Evolutionary conservation across 2,797 vertebrate species (phyloP), one percentile per base, ranked within the genome.

Genomic region (Margarornis squamiger): DNA sequence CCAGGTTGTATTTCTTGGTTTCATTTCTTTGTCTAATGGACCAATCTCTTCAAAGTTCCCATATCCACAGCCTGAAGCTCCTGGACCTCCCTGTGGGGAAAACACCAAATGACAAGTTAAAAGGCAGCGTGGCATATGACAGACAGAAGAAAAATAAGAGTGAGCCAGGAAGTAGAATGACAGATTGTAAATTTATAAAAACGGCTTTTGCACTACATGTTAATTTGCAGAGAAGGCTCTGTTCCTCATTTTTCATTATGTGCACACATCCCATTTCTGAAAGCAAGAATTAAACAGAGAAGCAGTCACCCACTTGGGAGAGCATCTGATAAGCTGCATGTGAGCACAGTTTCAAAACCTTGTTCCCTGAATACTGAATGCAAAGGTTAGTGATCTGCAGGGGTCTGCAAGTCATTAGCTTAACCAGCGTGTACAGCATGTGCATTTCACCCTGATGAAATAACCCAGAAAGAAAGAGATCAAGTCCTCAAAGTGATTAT

Each of bases 41-140:
- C 99, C 99, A 20, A 99, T 99, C 96, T 99, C 99, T 87, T 98
- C 98, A 97, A 99, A 99, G 97, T 99, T 99, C 48, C 99, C 99
- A 98, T 98, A 99, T 61, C 99, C 99, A 93, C 97, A 98, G 92
- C 99, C 98, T 58, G 99, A 99, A 80, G 98, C 98, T 41, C 99
- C 99, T 3, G 99, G 99, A 55, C 99, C 99, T 18, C 99, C 99
- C 99, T 99, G 46, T 77, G 49, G 70, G 92, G 79, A 86, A 86
- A 84, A 78, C 3, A 89, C 6, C 51, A 74, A 79, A 88, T 16
- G 43, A 86, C 51, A 74, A 7, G 8, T 80, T 66, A 78, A 80
- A 88, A 90, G 55, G 68, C 81, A 92, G 65, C 20, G 52, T 3
- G 17, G 38, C 55, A 48, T 1, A 34, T 4, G 30, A 66, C 24